These are phyloP conservation scores for Nylanderia fulva DNA, from an alignment of 1,140 invertebrate genomes.

Conservation along the genomic window DNA sequence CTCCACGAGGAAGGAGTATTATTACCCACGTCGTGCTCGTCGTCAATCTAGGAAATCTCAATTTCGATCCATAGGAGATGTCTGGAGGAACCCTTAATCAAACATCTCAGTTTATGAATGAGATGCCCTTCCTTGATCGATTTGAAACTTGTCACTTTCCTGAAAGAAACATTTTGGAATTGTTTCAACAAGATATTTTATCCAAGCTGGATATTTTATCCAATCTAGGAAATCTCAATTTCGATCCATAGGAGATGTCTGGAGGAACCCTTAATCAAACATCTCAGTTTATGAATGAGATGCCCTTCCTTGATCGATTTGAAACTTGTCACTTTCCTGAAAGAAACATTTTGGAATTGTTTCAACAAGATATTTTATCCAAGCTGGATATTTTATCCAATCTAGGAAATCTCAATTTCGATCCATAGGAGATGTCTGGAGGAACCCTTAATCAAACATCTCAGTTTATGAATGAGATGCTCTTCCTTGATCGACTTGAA, in stretches of 20 bases:
- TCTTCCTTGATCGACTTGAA: neutral
- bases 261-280: neutral
- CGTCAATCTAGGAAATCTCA: conserved; percentile 37
- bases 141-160: neutral
- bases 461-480: neutral
- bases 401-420: conserved; percentile 38
- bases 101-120: neutral
- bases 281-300: neutral
- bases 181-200: too few relatives aligned
- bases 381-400: too few relatives aligned
- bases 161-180: neutral
- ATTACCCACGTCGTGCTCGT: conserved; percentile 23
- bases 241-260: neutral
- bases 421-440: neutral
- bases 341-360: neutral
- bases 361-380: too few relatives aligned
- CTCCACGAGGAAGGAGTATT: conserved; percentile 31
- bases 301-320: neutral
- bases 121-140: neutral
- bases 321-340: conserved; percentile 5
- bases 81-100: neutral
- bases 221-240: conserved; percentile 41
- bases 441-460: neutral
- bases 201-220: too few relatives aligned
- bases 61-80: neutral